phyloP scores from a whole-genome alignment of 1,140 invertebrate genomes.

The Linepithema humile region DNA sequence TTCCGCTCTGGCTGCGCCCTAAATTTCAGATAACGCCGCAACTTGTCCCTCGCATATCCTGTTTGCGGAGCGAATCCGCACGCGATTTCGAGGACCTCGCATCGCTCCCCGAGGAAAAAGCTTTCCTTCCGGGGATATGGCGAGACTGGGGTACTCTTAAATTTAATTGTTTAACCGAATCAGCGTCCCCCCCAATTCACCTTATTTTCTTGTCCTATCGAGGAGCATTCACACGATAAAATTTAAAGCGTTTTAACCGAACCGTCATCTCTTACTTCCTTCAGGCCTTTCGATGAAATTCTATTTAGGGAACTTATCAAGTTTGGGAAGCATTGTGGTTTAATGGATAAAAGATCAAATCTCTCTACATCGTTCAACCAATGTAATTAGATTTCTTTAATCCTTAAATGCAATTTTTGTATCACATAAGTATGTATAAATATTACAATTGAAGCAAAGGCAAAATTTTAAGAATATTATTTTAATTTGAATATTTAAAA shows the following conservation, averaged over 20 bases:
- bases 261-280: neutral
- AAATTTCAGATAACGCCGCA: constrained; percentile 70
- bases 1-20: constrained; percentile 64
- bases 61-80: constrained; percentile 36
- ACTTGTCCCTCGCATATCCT: constrained; percentile 68
- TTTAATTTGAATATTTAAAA: neutral
- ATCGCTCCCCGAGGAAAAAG: constrained; percentile 38
- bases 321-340: neutral
- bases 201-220: constrained; percentile 25
- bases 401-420: neutral
- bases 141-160: neutral
- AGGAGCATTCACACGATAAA: constrained; percentile 38
- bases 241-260: constrained; percentile 20
- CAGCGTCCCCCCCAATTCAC: neutral
- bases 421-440: neutral
- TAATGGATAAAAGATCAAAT: constrained; percentile 3
- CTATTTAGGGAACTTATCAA: constrained; percentile 3
- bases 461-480: neutral
- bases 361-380: neutral
- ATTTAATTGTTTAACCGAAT: constrained; percentile 55
- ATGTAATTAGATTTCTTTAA: neutral
- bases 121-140: neutral
- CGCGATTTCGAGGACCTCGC: neutral
- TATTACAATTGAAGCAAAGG: too few relatives aligned
- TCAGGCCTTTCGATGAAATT: constrained; percentile 9